Percentiles rank a stretch among this genome's conserved stretches.
Evolutionary conservation across 2,113 vertebrate species (phyloP).

Genomic region (Oreochromis niloticus): DNA sequence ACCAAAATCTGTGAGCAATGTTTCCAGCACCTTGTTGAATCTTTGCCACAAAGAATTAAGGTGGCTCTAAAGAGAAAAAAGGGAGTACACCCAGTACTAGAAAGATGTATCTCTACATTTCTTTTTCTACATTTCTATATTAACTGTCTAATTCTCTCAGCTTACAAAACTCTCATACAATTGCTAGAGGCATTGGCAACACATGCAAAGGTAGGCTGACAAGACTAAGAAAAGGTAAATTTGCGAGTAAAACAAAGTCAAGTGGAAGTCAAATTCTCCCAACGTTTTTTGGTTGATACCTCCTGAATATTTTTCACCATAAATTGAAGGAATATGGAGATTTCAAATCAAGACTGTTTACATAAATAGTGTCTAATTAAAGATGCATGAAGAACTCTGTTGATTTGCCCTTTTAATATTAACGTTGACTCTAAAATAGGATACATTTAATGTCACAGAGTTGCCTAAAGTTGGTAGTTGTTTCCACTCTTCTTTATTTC

Average conservation of each 20-base stretch:
- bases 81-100: not conserved
- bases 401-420: not conserved
- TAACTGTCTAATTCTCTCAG: not conserved
- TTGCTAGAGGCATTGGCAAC: not conserved
- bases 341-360: not conserved
- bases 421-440: not conserved
- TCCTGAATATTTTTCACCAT: not conserved
- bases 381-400: not conserved
- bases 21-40: not conserved
- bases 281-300: not conserved
- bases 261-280: not conserved
- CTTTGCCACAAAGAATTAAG: not conserved
- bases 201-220: not conserved
- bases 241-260: not conserved
- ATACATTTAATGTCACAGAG: not conserved
- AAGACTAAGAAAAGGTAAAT: not conserved
- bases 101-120: not conserved
- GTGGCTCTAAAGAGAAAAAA: not conserved
- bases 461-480: not conserved
- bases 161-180: not conserved
- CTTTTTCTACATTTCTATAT: not conserved
- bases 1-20: not conserved
- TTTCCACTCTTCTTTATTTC: not conserved
- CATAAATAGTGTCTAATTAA: not conserved
- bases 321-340: not conserved